Conservation (phyloP, 2,888 invertebrate genomes). For the Ormyrus rosae region DNA sequence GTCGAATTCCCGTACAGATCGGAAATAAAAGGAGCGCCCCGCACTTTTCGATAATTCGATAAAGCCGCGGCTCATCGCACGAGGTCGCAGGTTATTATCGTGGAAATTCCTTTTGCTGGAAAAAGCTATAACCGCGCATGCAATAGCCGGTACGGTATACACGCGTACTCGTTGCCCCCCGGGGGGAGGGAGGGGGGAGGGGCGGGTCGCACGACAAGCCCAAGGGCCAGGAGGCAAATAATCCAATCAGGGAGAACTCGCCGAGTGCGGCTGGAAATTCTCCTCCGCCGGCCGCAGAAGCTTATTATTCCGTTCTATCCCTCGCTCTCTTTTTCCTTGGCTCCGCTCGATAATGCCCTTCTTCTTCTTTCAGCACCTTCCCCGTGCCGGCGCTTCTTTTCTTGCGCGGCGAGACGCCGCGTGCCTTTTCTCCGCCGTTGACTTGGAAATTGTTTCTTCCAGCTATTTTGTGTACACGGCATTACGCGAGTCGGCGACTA, state of each 20-base stretch:
- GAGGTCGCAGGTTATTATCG: conserved; percentile 1
- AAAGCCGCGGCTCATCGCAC: background rate
- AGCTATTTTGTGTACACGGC: conserved; percentile 31
- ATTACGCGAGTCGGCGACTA: conserved; percentile 28
- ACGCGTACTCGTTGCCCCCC: background rate
- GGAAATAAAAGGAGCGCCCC: background rate
- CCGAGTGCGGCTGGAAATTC: conserved; percentile 2
- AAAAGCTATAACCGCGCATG: no score
- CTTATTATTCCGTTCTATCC: conserved; percentile 30
- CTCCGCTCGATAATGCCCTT: conserved; percentile 15
- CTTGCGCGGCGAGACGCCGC: background rate
- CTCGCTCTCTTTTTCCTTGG: background rate
- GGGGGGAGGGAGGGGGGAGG: background rate
- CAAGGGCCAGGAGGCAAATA: conserved; percentile 38
- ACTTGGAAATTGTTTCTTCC: conserved; percentile 40
- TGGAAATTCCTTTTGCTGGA: conserved; percentile 28
- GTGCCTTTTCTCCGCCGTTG: background rate
- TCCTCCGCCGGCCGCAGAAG: background rate
- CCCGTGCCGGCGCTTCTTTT: background rate
- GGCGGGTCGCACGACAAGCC: background rate
- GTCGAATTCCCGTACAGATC: background rate
- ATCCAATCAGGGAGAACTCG: conserved; percentile 44
- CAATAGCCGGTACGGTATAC: no score
- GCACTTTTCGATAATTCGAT: conserved; percentile 17
- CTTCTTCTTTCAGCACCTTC: conserved; percentile 1